Conservation (phyloP, 1,140 invertebrate genomes). For the Pseudomyrmex dendroicus region DNA sequence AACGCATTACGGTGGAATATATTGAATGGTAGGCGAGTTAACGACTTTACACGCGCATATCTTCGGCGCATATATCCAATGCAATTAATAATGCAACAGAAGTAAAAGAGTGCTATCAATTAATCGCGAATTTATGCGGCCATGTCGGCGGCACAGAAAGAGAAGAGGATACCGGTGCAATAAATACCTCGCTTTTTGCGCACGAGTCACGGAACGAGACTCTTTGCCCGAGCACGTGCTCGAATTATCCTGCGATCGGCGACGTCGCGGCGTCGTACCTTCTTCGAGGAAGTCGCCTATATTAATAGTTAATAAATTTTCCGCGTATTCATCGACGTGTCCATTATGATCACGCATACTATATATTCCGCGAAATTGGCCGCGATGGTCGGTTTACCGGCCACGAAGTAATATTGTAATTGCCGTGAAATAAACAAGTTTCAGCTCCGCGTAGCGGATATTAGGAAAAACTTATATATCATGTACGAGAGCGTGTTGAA, state of each 20-base stretch:
- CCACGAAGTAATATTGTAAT: slow-evolving; percentile 48
- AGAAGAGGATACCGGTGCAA: background rate
- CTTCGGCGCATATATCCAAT: background rate
- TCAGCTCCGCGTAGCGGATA: slow-evolving; percentile 23
- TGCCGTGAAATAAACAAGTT: slow-evolving; percentile 57
- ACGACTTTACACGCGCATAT: slow-evolving; percentile 14
- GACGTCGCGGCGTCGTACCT: slow-evolving; percentile 19
- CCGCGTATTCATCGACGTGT: slow-evolving; percentile 52
- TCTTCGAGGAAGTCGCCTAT: slow-evolving; percentile 41
- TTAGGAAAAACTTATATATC: slow-evolving; percentile 28
- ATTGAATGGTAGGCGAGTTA: background rate
- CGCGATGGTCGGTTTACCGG: slow-evolving; percentile 13
- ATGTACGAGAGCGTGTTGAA: slow-evolving; percentile 19
- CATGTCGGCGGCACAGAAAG: background rate
- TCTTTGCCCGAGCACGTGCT: background rate
- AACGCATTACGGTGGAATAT: slow-evolving; percentile 19
- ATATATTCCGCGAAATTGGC: slow-evolving; percentile 23
- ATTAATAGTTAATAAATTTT: slow-evolving; percentile 67
- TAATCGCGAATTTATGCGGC: slow-evolving; percentile 1
- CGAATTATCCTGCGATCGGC: background rate
- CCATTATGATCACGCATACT: slow-evolving; percentile 26
- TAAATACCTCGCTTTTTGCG: slow-evolving; percentile 25
- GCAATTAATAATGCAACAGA: slow-evolving; percentile 12
- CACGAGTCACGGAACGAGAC: slow-evolving; percentile 10
- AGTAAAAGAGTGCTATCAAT: slow-evolving; percentile 13